These are phyloP conservation scores for Corydoras maculifer DNA, from an alignment of 2,113 vertebrate genomes.

Conservation along the genomic window DNA sequence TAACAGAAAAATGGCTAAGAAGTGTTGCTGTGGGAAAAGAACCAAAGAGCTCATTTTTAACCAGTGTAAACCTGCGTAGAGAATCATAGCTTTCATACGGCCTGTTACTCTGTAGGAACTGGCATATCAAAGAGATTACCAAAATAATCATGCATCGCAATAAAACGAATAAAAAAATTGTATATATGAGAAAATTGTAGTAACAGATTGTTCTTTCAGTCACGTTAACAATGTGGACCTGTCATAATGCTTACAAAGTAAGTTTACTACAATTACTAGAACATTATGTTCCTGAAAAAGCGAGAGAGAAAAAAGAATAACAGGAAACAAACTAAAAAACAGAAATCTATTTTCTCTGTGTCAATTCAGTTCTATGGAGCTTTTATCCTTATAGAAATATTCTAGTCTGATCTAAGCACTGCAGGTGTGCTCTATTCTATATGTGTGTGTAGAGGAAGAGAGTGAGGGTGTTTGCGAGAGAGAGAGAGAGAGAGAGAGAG, in stretches of 20 bases:
- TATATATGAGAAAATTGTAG: neutral
- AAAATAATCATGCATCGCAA: neutral
- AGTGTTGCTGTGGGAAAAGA: neutral
- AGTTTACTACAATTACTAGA: neutral
- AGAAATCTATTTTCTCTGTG: too few species aligned
- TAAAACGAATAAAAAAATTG: conserved; percentile 1
- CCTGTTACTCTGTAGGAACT: too few species aligned
- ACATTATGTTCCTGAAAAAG: neutral
- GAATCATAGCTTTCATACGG: neutral
- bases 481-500: too few species aligned
- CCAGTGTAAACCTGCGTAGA: neutral
- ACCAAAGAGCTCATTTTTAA: neutral
- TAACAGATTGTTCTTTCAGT: conserved; percentile 1
- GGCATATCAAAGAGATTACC: neutral
- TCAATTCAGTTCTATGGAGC: too few species aligned
- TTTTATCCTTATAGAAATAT: too few species aligned
- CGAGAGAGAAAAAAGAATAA: too few species aligned
- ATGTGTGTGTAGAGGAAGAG: too few species aligned
- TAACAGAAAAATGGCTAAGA: neutral
- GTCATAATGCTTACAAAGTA: neutral
- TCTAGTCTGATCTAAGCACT: too few species aligned
- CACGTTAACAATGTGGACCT: neutral
- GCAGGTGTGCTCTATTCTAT: too few species aligned
- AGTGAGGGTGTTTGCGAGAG: too few species aligned
- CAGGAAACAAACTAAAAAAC: too few species aligned